Evolutionary conservation across 2,888 invertebrate species (phyloP).

Genomic region (Clitarchus hookeri): DNA sequence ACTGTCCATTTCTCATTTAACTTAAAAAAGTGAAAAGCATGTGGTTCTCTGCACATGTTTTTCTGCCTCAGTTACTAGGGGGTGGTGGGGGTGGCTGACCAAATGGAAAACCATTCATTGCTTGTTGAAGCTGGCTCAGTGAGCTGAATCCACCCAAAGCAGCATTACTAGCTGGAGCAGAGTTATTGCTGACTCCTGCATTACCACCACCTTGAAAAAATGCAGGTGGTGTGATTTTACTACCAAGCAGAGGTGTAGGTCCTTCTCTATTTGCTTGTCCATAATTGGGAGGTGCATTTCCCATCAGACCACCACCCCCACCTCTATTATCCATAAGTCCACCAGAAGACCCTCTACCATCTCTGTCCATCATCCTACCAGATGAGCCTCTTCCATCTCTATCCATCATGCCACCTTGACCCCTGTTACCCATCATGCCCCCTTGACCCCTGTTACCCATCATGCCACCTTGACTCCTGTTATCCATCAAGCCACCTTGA

Average conservation of each 20-base stretch:
- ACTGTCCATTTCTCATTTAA: neutral
- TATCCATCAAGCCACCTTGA: too few relatives aligned
- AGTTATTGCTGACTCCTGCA: neutral
- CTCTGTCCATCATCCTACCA: neutral
- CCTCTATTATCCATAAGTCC: neutral
- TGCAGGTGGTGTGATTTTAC: neutral
- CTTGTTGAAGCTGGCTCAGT: slow-evolving; percentile 14
- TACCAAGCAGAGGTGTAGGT: neutral
- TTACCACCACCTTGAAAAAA: slow-evolving; percentile 11
- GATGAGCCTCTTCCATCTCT: neutral
- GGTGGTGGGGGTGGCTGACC: slow-evolving; percentile 34
- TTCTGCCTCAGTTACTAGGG: slow-evolving; percentile 25
- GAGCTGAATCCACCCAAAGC: neutral
- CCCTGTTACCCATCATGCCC: neutral
- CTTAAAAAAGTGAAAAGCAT: neutral
- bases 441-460: neutral
- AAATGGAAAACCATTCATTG: slow-evolving; percentile 32
- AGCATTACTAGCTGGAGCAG: neutral
- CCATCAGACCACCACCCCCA: neutral
- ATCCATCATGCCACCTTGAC: neutral
- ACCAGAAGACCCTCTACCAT: neutral
- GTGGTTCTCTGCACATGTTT: neutral
- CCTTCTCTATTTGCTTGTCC: slow-evolving; percentile 21
- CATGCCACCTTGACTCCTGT: neutral
- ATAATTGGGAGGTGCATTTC: neutral